These are phyloP conservation scores for Euplagia quadripunctaria DNA, from an alignment of 2,888 invertebrate genomes.

Conservation along the genomic window DNA sequence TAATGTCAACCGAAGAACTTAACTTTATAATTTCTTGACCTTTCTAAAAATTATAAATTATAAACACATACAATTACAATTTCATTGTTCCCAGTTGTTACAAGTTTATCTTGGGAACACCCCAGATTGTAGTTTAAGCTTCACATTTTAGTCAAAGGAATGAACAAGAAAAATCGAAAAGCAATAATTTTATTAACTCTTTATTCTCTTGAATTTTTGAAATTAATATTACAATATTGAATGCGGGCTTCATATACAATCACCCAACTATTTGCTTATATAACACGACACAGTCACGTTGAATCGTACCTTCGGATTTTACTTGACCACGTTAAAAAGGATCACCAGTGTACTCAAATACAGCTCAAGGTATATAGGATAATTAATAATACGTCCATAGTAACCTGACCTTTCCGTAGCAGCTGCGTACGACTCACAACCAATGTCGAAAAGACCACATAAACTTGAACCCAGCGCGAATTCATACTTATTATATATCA, in stretches of 20 bases:
- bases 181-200: slow-evolving; percentile 83
- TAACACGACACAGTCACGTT: slow-evolving; percentile 85
- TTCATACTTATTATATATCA: slow-evolving; percentile 34
- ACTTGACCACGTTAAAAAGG: slow-evolving; percentile 63
- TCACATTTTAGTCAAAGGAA: too few relatives aligned
- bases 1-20: neutral
- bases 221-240: slow-evolving; percentile 88
- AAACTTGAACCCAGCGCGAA: slow-evolving; percentile 43
- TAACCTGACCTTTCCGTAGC: slow-evolving; percentile 38
- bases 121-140: neutral
- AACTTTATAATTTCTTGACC: too few relatives aligned
- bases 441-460: slow-evolving; percentile 42
- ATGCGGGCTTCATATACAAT: slow-evolving; percentile 86
- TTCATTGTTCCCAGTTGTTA: too few relatives aligned
- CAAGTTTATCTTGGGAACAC: too few relatives aligned
- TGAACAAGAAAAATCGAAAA: slow-evolving; percentile 55
- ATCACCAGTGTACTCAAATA: slow-evolving; percentile 42
- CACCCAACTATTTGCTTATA: slow-evolving; percentile 86
- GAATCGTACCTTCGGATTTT: slow-evolving; percentile 66
- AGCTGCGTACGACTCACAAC: slow-evolving; percentile 52
- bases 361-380: slow-evolving; percentile 38
- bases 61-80: too few relatives aligned
- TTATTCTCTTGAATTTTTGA: slow-evolving; percentile 87
- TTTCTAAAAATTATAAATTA: too few relatives aligned
- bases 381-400: slow-evolving; percentile 23